These are phyloP conservation scores for Diphyllodes magnificus DNA, from an alignment of 2,113 vertebrate genomes.

Conservation along the genomic window DNA sequence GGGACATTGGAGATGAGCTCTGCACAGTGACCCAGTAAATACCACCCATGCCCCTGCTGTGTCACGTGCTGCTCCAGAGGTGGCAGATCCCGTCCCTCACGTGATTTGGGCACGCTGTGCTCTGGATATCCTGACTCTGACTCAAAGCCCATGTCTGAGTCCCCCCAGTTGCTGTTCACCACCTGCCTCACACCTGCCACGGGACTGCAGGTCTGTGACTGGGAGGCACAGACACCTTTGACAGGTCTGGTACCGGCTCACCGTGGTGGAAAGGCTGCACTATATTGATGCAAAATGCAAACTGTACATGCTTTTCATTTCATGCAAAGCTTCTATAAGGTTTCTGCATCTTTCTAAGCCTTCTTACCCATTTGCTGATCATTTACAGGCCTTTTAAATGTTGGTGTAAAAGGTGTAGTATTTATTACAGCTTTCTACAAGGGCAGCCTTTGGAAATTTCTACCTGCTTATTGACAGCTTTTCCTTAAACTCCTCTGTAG, in stretches of 20 bases:
- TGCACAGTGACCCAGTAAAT: background rate
- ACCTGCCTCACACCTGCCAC: background rate
- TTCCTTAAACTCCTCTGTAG: background rate
- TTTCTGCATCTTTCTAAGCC: background rate
- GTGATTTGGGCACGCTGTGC: rapidly evolving
- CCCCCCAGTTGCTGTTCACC: background rate
- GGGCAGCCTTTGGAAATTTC: background rate
- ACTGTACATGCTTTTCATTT: background rate
- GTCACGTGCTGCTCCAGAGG: background rate
- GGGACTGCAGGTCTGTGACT: background rate
- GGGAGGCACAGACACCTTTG: background rate
- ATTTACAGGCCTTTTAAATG: background rate
- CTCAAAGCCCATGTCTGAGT: background rate
- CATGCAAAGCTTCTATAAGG: background rate
- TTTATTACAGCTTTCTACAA: background rate
- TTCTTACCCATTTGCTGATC: background rate
- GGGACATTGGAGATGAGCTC: background rate
- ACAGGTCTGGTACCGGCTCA: background rate
- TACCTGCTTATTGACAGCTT: background rate
- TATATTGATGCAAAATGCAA: background rate
- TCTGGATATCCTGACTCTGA: background rate
- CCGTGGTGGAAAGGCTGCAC: background rate
- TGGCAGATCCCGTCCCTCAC: background rate
- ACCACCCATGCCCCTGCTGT: background rate
- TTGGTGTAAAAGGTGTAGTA: background rate